Base-by-base conservation (phyloP, 2,113 vertebrate species). In the Engraulis encrasicolus region DNA sequence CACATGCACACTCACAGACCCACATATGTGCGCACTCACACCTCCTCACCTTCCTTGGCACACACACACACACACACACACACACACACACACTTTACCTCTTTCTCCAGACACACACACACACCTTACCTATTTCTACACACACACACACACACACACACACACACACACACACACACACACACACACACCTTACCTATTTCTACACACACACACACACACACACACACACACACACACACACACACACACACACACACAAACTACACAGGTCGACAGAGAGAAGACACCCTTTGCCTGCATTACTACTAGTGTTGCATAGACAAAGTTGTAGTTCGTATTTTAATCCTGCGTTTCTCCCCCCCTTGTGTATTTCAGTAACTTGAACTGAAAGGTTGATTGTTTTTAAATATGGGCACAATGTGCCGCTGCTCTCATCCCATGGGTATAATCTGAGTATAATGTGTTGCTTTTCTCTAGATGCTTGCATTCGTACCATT, bases 361-460 rank as follows among this genome's bases (percentile, higher is more conserved):
- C n/a, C 96, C 96, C 95, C 92, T 95, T 94, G 95, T 96, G 96
- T 95, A 96, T 96, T 97, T 97, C 96, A 97, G 96, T 96, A 95
- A 91, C 92, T 93, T 91, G 94, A n/a, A n/a, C 96, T 97, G 96
- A 95, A 97, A 96, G 95, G 83, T 91, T 90, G 82, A 90, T 90
- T 79, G 86, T 91, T 79, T 91, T 90, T 85, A 86, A n/a, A 86
- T 91, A 91, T 87, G 88, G 88, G 90, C 90, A 92, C 93, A 94
- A 87, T 91, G 89, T 92, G 92, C 89, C 91, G 89, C 90, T 90
- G 87, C 89, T 82, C 89, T 95, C 95, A 95, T 90, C 86, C n/a
- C 88, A 90, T 95, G 80, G 80, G 85, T 86, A 80, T 90, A 95
- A 95, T 94, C 95, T 95, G 95, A 96, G 94, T 96, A 74, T 31